Percentiles rank a stretch among this genome's conserved stretches.
phyloP scores from a whole-genome alignment of 2,797 vertebrate genomes.

The Gallinago nigripennis region DNA sequence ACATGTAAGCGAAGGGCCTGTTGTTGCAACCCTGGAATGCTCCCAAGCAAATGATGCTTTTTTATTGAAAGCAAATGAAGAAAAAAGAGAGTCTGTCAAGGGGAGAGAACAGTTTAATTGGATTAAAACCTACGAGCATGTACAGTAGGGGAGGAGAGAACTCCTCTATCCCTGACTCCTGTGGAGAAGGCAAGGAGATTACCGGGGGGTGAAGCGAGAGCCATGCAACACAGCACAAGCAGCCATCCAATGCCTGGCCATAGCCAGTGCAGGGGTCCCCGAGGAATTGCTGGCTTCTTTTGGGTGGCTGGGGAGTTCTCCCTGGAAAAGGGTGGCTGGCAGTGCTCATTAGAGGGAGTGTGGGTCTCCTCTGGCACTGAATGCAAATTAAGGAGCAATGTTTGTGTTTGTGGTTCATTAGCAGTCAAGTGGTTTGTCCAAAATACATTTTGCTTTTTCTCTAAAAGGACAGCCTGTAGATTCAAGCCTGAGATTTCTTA shows the following conservation, averaged over 20 bases:
- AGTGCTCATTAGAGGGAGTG: slow-evolving; percentile 57
- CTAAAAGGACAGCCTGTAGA: slow-evolving; percentile 34
- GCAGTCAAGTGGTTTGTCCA: slow-evolving; percentile 68
- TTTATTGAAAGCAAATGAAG: slow-evolving; percentile 79
- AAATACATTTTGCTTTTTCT: slow-evolving; percentile 57
- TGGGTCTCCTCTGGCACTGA: slow-evolving; percentile 54
- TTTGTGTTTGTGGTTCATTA: slow-evolving; percentile 66
- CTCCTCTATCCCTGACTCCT: slow-evolving; percentile 35
- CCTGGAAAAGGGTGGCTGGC: slow-evolving; percentile 42
- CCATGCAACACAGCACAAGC: slow-evolving; percentile 16
- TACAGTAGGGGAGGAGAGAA: slow-evolving; percentile 63
- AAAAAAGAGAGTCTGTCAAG: slow-evolving; percentile 68
- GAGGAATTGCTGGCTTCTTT: slow-evolving; percentile 40
- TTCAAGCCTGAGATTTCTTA: slow-evolving; percentile 23
- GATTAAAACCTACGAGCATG: slow-evolving; percentile 73
- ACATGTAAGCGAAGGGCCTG: slow-evolving; percentile 61
- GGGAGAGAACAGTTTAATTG: slow-evolving; percentile 68
- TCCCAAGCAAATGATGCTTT: slow-evolving; percentile 75
- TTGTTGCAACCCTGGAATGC: slow-evolving; percentile 72
- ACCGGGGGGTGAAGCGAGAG: background rate
- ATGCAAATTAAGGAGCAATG: slow-evolving; percentile 69
- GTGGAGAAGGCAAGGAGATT: slow-evolving; percentile 55
- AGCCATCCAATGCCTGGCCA: slow-evolving; percentile 46
- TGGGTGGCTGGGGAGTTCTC: slow-evolving; percentile 44
- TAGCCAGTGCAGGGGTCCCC: slow-evolving; percentile 28